Evolutionary conservation across 2,888 invertebrate species (phyloP).

Genomic region (Apocheima hispidaria): DNA sequence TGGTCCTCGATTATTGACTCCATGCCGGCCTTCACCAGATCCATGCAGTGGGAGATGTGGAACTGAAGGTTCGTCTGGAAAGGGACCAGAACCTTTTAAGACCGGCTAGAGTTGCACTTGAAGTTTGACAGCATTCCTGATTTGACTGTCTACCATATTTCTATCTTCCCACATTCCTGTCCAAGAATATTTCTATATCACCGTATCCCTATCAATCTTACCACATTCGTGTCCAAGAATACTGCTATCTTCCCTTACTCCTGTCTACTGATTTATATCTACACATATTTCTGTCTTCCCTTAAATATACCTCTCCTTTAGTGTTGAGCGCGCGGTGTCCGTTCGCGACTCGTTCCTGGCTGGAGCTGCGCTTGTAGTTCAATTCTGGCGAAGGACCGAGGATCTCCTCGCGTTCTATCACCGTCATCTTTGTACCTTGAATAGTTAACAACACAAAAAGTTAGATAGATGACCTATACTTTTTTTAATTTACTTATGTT

Average conservation of each 20-base stretch:
- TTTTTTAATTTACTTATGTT: too few species aligned
- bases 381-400: slow-evolving; percentile 90
- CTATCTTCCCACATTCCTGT: not conserved
- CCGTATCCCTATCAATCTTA: too few species aligned
- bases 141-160: not conserved
- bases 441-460: not conserved
- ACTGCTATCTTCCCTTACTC: not conserved
- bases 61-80: slow-evolving; percentile 87
- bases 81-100: not conserved
- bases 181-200: not conserved
- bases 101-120: too few species aligned
- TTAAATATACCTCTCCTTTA: slow-evolving; percentile 59
- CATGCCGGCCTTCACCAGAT: slow-evolving; percentile 96
- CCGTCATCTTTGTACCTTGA: slow-evolving; percentile 84
- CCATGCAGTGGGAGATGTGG: slow-evolving; percentile 93
- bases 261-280: not conserved
- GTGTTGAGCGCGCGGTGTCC: slow-evolving; percentile 57
- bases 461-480: too few species aligned
- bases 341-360: slow-evolving; percentile 72
- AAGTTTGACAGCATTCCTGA: too few species aligned
- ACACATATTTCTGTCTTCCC: not conserved
- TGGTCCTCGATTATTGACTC: slow-evolving; percentile 99
- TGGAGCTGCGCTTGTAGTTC: slow-evolving; percentile 83
- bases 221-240: not conserved
- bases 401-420: slow-evolving; percentile 92